phyloP scores from a whole-genome alignment of 2,888 invertebrate genomes.

The Dynastes maya region DNA sequence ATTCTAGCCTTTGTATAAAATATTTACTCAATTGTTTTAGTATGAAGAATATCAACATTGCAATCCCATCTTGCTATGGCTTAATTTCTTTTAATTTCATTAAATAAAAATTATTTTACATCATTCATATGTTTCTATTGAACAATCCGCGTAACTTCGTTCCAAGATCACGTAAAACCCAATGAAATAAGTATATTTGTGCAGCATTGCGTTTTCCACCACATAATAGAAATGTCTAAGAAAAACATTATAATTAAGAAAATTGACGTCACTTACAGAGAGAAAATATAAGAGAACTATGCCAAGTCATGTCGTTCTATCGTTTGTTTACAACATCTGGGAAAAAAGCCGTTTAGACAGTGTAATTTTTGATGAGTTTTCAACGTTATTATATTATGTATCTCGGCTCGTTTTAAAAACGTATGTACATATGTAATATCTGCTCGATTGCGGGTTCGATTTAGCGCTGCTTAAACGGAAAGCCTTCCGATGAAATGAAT shows the following conservation, averaged over 20 bases:
- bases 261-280: conserved; percentile 1
- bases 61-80: too few relatives aligned
- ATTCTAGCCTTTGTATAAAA: too few relatives aligned
- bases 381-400: background rate
- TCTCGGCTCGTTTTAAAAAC: background rate
- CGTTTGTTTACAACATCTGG: background rate
- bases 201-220: too few relatives aligned
- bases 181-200: too few relatives aligned
- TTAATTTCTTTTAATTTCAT: too few relatives aligned
- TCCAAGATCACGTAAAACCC: too few relatives aligned
- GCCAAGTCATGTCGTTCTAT: conserved; percentile 6
- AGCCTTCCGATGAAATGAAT: background rate
- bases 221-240: background rate
- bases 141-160: too few relatives aligned
- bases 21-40: too few relatives aligned
- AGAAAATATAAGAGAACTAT: background rate
- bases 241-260: conserved; percentile 9
- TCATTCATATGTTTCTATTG: too few relatives aligned
- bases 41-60: too few relatives aligned
- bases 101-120: too few relatives aligned
- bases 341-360: conserved; percentile 12
- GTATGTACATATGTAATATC: background rate
- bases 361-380: conserved; percentile 11
- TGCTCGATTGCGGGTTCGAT: background rate
- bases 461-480: background rate